phyloP scores from a whole-genome alignment of 2,888 invertebrate species.

The Oasisia sp. region DNA sequence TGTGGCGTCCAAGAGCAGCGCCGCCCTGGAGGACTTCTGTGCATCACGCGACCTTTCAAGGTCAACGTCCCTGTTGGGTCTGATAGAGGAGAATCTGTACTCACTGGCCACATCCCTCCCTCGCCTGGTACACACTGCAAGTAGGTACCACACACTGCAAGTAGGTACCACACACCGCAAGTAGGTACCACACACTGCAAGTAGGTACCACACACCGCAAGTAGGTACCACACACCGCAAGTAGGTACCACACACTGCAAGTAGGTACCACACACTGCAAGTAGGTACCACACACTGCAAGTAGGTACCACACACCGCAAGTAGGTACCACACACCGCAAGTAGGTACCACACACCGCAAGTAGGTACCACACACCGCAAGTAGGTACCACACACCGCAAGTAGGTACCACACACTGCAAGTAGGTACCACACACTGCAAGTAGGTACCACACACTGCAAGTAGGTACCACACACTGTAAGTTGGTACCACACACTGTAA shows the following conservation, averaged over 20 bases:
- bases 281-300: neutral
- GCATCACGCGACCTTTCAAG: slow-evolving; percentile 35
- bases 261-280: neutral
- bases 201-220: neutral
- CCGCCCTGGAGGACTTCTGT: slow-evolving; percentile 47
- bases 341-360: neutral
- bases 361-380: neutral
- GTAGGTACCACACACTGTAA: neutral
- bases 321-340: neutral
- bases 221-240: neutral
- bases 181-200: neutral
- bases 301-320: neutral
- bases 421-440: neutral
- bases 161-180: neutral
- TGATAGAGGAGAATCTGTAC: slow-evolving; percentile 57
- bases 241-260: neutral
- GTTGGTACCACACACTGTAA: neutral
- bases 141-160: slow-evolving; percentile 29
- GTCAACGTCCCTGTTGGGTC: slow-evolving; percentile 49
- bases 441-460: neutral
- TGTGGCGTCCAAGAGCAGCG: slow-evolving; percentile 48
- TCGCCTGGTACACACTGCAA: slow-evolving; percentile 52
- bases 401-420: neutral
- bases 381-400: neutral
- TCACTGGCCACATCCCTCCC: slow-evolving; percentile 53